Base-by-base conservation (phyloP, 2,888 invertebrate species). In the Lithodes maja region DNA sequence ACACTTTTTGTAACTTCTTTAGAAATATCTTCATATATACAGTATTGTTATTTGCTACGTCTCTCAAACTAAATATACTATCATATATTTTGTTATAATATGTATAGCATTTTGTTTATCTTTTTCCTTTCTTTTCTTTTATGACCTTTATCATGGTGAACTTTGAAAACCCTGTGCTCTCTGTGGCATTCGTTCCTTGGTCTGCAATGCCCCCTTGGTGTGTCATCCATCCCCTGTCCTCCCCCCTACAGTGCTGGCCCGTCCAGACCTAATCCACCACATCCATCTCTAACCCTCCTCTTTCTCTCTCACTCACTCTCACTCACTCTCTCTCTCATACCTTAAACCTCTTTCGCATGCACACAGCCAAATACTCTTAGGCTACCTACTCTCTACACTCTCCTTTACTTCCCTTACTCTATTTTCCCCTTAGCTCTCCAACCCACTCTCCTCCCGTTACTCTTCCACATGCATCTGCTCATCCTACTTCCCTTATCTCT, bases 231-330 rank as follows among this genome's bases (percentile, higher is more conserved):
- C 49, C 55, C 2, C 9, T 53, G n/a, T 79, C 17, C 0, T 50
- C 17, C 2, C n/a, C 2, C 50, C 78, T 50, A 12, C 49, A 2
- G 75, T 50, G 17, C 50, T 78, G 7, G 15, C 71, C 71, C n/a
- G 12, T 78, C 50, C 78, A 7, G 15, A 49, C 12, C n/a, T 78
- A 52, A 50, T 78, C 78, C 53, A 52, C 15, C 50, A 12, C 33
- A 78, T 78, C n/a, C 50, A 12, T 71, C 71, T n/a, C 17, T 71
- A 3, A 9, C 3, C n/a, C 9, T n/a, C 49, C 69, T 82, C 82
- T 69, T 69, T 82, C 68, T 82, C 82, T 69, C 68, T 82, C 69
- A 69, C 82, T 69, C 82, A 49, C 69, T 82, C 82, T 82, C 82
- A 49, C 82, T 81, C 61, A 55, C 81, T 81, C 81, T 61, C 81